phyloP scores from a whole-genome alignment of 1,140 invertebrate species.

The Oreohelix idahoensis region DNA sequence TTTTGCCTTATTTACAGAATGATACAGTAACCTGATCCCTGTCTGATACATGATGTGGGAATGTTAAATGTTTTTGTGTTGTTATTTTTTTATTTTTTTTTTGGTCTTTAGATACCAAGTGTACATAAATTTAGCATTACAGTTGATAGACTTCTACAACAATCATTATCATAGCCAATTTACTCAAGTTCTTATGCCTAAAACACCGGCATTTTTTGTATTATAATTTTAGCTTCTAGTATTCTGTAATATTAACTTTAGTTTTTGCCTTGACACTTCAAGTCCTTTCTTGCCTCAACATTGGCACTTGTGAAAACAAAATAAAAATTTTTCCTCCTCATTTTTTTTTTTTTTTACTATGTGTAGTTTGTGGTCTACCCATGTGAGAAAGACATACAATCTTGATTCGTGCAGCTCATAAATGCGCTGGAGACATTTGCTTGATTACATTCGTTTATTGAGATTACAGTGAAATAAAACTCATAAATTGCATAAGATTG shows the following conservation, averaged over 20 bases:
- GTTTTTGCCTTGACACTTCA: neutral
- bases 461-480: no score
- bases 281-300: conserved; percentile 1
- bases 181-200: neutral
- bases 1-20: neutral
- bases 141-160: neutral
- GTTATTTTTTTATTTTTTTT: neutral
- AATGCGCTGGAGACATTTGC: no score
- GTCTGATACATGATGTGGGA: no score
- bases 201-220: neutral
- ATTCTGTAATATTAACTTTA: neutral
- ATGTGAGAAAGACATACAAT: neutral
- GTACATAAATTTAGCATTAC: neutral
- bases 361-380: neutral
- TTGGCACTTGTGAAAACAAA: conserved; percentile 2
- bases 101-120: neutral
- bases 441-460: no score
- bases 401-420: neutral
- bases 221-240: neutral
- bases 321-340: neutral
- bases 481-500: no score
- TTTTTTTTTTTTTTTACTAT: neutral
- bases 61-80: neutral
- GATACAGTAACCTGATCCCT: neutral
- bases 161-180: neutral